A percentile compares a stretch with the other conserved stretches of the same genome.
Conservation (phyloP, 1,140 invertebrate genomes). For the Formica selysi region DNA sequence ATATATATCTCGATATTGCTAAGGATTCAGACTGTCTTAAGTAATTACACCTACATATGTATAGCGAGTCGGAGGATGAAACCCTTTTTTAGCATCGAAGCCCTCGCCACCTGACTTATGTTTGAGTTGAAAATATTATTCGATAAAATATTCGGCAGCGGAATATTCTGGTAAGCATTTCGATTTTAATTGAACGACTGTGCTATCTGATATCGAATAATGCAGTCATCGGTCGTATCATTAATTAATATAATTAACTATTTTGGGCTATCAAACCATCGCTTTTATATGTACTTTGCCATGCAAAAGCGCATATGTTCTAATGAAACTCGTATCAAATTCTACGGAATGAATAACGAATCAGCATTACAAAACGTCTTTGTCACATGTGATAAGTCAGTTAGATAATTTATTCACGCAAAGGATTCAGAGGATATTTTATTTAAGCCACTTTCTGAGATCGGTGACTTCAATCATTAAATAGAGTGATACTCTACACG, state of each 20-base stretch:
- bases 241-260: slow-evolving; percentile 5
- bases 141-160: slow-evolving; percentile 38
- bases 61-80: slow-evolving; percentile 60
- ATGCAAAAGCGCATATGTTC: not conserved
- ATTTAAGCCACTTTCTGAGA: not conserved
- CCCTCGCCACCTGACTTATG: slow-evolving; percentile 61
- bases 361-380: not conserved
- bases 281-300: not conserved
- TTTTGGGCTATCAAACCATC: not conserved
- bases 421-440: not conserved
- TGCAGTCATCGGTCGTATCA: not conserved
- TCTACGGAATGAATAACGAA: slow-evolving; percentile 9
- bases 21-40: slow-evolving; percentile 66
- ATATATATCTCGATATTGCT: slow-evolving; percentile 25
- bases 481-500: not conserved
- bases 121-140: slow-evolving; percentile 65
- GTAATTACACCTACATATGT: slow-evolving; percentile 69
- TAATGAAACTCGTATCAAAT: slow-evolving; percentile 1
- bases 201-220: not conserved
- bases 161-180: slow-evolving; percentile 1
- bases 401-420: not conserved
- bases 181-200: not conserved
- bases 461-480: not conserved
- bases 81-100: slow-evolving; percentile 73
- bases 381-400: not conserved